Conservation (phyloP, 2,797 vertebrate species). For the Geotrypetes seraphini region DNA sequence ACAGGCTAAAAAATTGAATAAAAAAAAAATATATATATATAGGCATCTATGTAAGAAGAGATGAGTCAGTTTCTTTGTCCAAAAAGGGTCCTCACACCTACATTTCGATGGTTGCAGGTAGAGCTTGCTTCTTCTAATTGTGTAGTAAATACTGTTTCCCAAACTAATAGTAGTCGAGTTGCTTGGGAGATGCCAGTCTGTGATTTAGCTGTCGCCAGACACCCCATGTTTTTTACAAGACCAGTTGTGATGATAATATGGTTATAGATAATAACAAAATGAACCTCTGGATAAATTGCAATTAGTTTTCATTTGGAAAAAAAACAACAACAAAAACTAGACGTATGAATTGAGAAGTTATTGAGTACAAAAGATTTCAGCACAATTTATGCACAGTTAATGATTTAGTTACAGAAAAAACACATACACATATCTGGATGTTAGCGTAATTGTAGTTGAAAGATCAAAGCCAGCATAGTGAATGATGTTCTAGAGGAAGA, state of each 20-base stretch:
- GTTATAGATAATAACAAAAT: slow-evolving; percentile 71
- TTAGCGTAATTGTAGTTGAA: slow-evolving; percentile 88
- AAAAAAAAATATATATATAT: too few relatives aligned
- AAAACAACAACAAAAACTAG: too few relatives aligned
- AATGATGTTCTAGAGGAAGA: slow-evolving; percentile 95
- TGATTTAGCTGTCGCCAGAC: slow-evolving; percentile 88
- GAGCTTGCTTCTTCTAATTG: slow-evolving; percentile 85
- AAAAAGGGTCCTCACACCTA: slow-evolving; percentile 78
- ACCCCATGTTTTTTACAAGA: slow-evolving; percentile 65
- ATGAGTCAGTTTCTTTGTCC: slow-evolving; percentile 77
- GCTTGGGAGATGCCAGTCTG: slow-evolving; percentile 79
- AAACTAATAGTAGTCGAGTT: slow-evolving; percentile 84
- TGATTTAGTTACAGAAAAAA: slow-evolving; percentile 28
- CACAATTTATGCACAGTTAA: slow-evolving; percentile 38
- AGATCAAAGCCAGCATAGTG: slow-evolving; percentile 91
- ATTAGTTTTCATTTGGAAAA: slow-evolving; percentile 69
- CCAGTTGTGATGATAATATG: slow-evolving; percentile 75
- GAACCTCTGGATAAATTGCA: slow-evolving; percentile 71
- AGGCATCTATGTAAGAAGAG: slow-evolving; percentile 74
- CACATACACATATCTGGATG: slow-evolving; percentile 63
- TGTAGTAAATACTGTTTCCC: slow-evolving; percentile 88
- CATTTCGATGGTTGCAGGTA: slow-evolving; percentile 91
- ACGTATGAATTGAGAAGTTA: slow-evolving; percentile 26
- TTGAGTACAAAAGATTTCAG: slow-evolving; percentile 34
- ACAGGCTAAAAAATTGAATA: too few relatives aligned